A percentile compares a stretch with the other conserved stretches of the same genome.
Conservation (phyloP, 2,797 vertebrate genomes). For the Argya squamiceps region DNA sequence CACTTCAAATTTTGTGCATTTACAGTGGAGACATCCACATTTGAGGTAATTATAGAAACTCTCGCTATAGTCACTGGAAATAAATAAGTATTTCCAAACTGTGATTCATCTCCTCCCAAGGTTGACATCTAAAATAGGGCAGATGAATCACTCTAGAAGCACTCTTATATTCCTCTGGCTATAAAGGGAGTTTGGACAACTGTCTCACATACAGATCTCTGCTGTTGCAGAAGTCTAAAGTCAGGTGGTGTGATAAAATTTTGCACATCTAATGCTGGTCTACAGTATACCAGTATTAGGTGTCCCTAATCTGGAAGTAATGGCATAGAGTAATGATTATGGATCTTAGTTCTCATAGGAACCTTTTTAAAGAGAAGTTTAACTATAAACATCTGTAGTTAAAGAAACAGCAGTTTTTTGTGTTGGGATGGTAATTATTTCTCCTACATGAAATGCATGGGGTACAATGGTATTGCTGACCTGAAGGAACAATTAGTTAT, state of each 20-base stretch:
- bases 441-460: background rate
- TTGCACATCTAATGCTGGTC: background rate
- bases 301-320: background rate
- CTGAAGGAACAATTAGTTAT: background rate
- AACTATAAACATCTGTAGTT: background rate
- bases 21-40: background rate
- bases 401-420: background rate
- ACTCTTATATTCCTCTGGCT: background rate
- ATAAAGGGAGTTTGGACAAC: background rate
- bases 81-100: background rate
- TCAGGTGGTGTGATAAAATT: background rate
- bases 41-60: slow-evolving; percentile 2
- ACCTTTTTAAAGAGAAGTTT: background rate
- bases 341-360: background rate
- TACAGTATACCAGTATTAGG: background rate
- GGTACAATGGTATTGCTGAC: background rate
- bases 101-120: slow-evolving; percentile 34
- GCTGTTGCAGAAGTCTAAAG: background rate
- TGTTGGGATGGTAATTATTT: background rate
- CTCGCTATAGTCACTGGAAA: background rate
- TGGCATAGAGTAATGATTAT: background rate
- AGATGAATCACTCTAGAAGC: background rate
- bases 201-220: background rate
- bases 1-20: background rate
- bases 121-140: background rate